Conservation (phyloP, 2,113 vertebrate genomes). For the Pontoporia blainvillei region DNA sequence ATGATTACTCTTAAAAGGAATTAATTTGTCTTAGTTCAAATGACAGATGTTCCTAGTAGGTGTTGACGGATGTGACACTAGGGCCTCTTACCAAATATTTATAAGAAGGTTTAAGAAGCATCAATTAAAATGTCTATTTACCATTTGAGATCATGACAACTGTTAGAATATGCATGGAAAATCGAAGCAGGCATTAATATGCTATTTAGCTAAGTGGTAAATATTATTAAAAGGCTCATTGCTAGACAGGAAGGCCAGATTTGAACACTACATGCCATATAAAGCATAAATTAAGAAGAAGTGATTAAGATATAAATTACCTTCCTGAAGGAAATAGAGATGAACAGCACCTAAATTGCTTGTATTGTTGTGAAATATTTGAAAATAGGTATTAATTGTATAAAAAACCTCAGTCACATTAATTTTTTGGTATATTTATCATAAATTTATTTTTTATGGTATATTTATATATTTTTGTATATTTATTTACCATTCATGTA, state of each 20-base stretch:
- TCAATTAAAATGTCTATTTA: conserved; percentile 52
- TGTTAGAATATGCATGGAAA: conserved; percentile 37
- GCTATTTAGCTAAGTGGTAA: conserved; percentile 56
- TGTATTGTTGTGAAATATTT: not conserved
- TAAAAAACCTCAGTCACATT: not conserved
- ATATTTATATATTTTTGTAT: not conserved
- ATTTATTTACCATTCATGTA: not conserved
- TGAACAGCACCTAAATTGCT: not conserved
- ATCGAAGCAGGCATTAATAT: conserved; percentile 51
- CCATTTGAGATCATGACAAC: conserved; percentile 44
- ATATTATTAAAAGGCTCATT: conserved; percentile 57
- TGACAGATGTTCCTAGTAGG: conserved; percentile 11
- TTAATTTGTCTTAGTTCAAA: conserved; percentile 57
- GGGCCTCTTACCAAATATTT: conserved; percentile 39
- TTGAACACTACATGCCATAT: conserved; percentile 5
- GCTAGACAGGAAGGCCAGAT: conserved; percentile 7
- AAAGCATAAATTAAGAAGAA: conserved; percentile 54
- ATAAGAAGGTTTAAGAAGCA: conserved; percentile 41
- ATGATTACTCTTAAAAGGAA: conserved; percentile 29
- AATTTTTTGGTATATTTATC: not conserved
- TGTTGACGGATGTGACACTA: not conserved
- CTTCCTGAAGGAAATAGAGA: conserved; percentile 47
- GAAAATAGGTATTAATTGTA: not conserved
- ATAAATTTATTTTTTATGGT: not conserved
- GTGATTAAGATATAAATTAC: conserved; percentile 54